Percentiles rank a stretch among this genome's conserved stretches.
Conservation (phyloP, 1,140 invertebrate genomes). For the Euura saliciscinereae region DNA sequence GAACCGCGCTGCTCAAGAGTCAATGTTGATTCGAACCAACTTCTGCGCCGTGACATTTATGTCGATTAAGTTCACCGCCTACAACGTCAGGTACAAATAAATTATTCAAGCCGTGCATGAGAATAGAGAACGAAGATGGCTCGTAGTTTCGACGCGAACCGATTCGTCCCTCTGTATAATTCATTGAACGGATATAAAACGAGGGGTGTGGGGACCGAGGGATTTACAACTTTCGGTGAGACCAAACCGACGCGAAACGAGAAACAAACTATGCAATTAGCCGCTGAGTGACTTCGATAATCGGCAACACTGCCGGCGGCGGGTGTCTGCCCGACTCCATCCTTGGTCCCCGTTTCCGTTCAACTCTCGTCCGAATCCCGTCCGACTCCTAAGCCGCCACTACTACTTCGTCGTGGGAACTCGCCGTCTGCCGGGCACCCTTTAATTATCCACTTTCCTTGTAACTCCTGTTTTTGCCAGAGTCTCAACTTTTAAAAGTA, state of each 20-base stretch:
- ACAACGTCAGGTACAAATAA: no score
- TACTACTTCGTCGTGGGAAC: conserved; percentile 36
- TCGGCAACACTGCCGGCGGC: conserved; percentile 27
- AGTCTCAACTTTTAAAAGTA: not conserved
- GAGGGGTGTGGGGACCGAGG: conserved; percentile 10
- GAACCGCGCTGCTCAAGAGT: no score
- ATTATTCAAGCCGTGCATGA: no score
- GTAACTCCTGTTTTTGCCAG: conserved; percentile 17
- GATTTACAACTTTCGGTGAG: not conserved
- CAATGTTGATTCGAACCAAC: no score
- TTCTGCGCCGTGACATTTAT: no score
- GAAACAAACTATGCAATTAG: conserved; percentile 41
- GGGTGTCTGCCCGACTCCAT: conserved; percentile 13
- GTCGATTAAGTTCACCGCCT: no score
- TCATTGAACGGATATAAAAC: not conserved
- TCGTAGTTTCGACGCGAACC: no score
- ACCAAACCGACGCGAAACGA: not conserved
- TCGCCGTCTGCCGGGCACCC: conserved; percentile 25
- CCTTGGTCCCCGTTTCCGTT: conserved; percentile 28
- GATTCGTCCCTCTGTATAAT: no score
- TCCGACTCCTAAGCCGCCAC: conserved; percentile 31
- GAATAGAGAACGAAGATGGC: no score
- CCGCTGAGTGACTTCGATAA: conserved; percentile 36
- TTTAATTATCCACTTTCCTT: conserved; percentile 29
- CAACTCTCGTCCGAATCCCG: conserved; percentile 11